A percentile compares a stretch with the other conserved stretches of the same genome.
Conservation (phyloP, 2,888 invertebrate species). For the Agrochola litura region DNA sequence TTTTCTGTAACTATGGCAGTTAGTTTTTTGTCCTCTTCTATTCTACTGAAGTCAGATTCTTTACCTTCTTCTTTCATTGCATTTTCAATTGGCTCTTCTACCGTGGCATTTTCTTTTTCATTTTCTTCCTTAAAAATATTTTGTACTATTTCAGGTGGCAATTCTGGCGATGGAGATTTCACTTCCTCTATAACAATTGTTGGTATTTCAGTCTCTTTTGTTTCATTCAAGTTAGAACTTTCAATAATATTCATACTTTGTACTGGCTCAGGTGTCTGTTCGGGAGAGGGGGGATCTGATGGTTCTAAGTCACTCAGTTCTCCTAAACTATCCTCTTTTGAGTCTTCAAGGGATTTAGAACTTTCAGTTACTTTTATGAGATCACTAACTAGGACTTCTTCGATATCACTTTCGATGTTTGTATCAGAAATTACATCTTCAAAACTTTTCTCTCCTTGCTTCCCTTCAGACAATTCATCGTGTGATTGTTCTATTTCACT, state of each 20-base stretch:
- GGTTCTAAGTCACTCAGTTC: constrained; percentile 53
- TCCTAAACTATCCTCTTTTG: constrained; percentile 57
- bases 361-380: constrained; percentile 63
- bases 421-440: constrained; percentile 36
- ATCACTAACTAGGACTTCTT: constrained; percentile 66
- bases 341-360: constrained; percentile 45
- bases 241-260: constrained; percentile 71
- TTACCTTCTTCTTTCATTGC: constrained; percentile 25
- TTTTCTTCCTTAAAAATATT: constrained; percentile 71
- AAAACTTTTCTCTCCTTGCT: constrained; percentile 28
- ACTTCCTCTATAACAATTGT: constrained; percentile 61
- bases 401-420: constrained; percentile 55
- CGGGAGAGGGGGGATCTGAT: constrained; percentile 49
- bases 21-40: constrained; percentile 55
- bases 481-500: constrained; percentile 62
- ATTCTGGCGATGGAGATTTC: constrained; percentile 65
- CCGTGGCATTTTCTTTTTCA: constrained; percentile 45
- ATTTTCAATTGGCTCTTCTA: constrained; percentile 47
- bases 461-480: constrained; percentile 45
- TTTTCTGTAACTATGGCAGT: constrained; percentile 53
- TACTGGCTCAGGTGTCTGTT: constrained; percentile 77
- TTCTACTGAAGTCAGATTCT: constrained; percentile 17
- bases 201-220: constrained; percentile 64
- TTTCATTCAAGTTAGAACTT: constrained; percentile 53
- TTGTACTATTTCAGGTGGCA: constrained; percentile 86